Evolutionary conservation across 2,113 vertebrate species (phyloP), one percentile per base, ranked within the genome.

Genomic region (Camelus bactrianus): DNA sequence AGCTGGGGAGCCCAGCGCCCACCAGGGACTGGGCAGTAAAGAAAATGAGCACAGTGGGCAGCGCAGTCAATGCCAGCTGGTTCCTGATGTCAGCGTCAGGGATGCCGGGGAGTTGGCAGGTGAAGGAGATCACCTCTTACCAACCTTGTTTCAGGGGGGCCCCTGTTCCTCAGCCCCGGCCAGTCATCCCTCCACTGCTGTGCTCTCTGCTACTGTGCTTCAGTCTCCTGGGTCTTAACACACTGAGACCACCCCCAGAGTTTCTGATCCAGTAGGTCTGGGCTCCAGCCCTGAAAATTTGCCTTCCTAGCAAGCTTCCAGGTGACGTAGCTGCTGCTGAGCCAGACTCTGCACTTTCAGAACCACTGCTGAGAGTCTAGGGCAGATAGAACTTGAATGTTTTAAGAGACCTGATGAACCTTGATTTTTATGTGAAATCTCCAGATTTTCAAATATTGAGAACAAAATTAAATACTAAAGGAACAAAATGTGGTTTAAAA

Each of bases 71-170:
- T 75, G 26, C 48, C 50, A 30, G 3, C 26, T 42, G 26, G 35
- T 32, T n/a, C 48, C 73, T 26, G 16, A 15, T 32, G 5, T 28
- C 62, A 32, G 64, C 38, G 58, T 69, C 42, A n/a, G 69, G 52
- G 54, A 58, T 2, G 1, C 50, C 0, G 0, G 75, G 24, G 38
- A 1, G 4, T 32, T 5, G 8, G 32, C 1, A 2, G 9, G 3
- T 26, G 69, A 73, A 17, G 0, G 20, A 48, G 38, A 13, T 26
- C 32, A 48, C 48, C 30, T 54, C 87, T 72, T 22, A 13, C 13
- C 0, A 35, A 79, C 54, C 46, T 48, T 67, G 32, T 75, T 77
- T 75, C 12, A 15, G 30, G 35, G 35, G 14, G 3, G 22, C 9
- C 4, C 0, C 64, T 60, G 35, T 2, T 19, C 3, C 62, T 28